Evolutionary conservation across 2,888 invertebrate genomes (phyloP), one percentile per base, ranked within the genome.

Genomic region (Caenorhabditis imperialis): DNA sequence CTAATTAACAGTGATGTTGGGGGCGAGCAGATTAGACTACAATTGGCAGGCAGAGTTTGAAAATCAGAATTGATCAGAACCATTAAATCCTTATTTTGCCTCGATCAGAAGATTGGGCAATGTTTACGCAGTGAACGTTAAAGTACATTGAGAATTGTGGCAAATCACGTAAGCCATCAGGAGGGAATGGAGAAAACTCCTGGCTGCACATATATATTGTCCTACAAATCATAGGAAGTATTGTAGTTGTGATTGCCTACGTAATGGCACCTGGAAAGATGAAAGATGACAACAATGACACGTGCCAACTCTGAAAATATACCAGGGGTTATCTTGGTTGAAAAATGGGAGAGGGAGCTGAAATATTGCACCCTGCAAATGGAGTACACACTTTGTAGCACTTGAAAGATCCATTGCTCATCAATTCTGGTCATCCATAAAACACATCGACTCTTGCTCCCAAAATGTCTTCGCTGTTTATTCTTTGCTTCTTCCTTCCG

Each of bases 221-320:
- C 47, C 37, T 42, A 47, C 45, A 30, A 38, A 48, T 20, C 47
- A 47, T 44, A 33, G 30, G 38, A 30, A 6, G 38, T n/a, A 14
- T 65, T 55, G 65, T 50, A 55, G 54, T 12, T 23, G 22, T 40
- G 38, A 25, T 51, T 51, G 27, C 53, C 54, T 47, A 63, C 63
- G 63, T 63, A 63, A 40, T n/a, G 22, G 16, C 18, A n/a, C 18
- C 33, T 30, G 22, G 8, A 35, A 38, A 44, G 22, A 7, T 37
- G 45, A 35, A 30, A 45, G 25, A 47, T 47, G 33, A 33, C 55
- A 40, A 20, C 4, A 27, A 20, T 8, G 27, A 63, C 63, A 45
- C 45, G 45, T 25, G 20, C 16, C 2, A 30, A 12, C 22, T 63
- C 30, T n/a, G n/a, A n/a, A n/a, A n/a, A n/a, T n/a, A n/a, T n/a